Evolutionary conservation across 92 coral and sea anemone genomes (phyloP), one percentile per base, ranked within the genome.

Genomic region (Palythoa grandiflora): DNA sequence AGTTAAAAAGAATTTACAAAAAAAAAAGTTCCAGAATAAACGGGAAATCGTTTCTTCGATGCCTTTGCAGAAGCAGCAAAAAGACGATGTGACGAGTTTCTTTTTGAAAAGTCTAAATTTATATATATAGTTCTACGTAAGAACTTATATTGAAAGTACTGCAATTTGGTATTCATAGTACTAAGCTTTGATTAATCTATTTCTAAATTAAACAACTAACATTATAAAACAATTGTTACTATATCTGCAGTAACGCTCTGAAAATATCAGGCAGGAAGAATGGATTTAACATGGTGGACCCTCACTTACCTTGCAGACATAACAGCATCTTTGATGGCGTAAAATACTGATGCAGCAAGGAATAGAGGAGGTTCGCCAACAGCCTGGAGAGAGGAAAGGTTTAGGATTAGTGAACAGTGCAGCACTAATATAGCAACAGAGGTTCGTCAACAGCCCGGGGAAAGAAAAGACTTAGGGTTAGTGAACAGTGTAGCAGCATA

Each of bases 361-460:
- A 95, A 93, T 21, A 95, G 71, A 0, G 98, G 96, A 47, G 98
- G 98, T 83, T 95, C 98, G 16, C 98, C 98, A 9, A 95, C 98
- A 65, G 98, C 98, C 98, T 95, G 44, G 3, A 35, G 50, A 28
- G 21, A 20, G 38, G 17, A 53, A 16, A 55, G 65, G 17, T 70
- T 8, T n/a, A 44, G 13, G 47, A 12, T 52, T 52, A 38, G 50
- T 63, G 70, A 3, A 63, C 20, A 9, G 70, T 63, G 21, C 17
- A 1, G 4, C 70, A 63, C 12, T 36, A 15, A 73, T 28, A 28
- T 28, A 28, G 28, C 28, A 28, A 28, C 28, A 96, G 96, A 47
- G 98, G 98, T 83, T 95, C 98, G 16, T 96, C 98, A 9, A 95
- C 98, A 65, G 98, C 98, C 96, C 93, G 44, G 3, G 28, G 50